Evolutionary conservation across 2,113 vertebrate genomes (phyloP).

Genomic region (Phycodurus eques): DNA sequence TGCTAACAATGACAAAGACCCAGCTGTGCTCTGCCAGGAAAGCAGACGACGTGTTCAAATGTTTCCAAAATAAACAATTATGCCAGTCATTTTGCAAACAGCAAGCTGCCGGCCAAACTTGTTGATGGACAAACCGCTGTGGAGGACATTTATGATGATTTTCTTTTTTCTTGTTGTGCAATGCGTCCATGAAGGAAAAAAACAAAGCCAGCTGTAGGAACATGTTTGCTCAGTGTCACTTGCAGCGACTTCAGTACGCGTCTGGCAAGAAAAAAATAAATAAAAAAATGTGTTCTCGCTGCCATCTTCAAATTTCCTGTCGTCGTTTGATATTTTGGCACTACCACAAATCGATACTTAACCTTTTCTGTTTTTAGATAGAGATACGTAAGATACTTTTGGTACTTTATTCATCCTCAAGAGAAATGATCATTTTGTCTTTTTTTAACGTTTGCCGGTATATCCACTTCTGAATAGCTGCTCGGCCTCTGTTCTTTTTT

Average conservation of each 20-base stretch:
- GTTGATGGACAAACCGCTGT: constrained; percentile 50
- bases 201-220: background rate
- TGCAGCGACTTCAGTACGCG: background rate
- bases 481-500: too few species aligned
- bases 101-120: constrained; percentile 9
- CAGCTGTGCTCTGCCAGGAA: constrained; percentile 9
- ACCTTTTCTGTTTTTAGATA: background rate
- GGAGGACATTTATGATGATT: background rate
- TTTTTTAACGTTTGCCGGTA: too few species aligned
- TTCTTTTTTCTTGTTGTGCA: background rate
- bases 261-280: background rate
- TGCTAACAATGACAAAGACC: constrained; percentile 18
- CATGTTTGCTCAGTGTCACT: background rate
- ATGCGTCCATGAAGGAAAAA: background rate
- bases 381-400: background rate
- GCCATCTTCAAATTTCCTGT: constrained; percentile 33
- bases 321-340: constrained; percentile 49
- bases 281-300: constrained; percentile 1
- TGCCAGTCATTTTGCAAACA: constrained; percentile 29
- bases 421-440: background rate
- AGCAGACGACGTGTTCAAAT: constrained; percentile 31
- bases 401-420: background rate
- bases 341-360: constrained; percentile 8
- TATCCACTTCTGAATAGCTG: too few species aligned
- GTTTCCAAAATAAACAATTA: constrained; percentile 49